phyloP scores from a whole-genome alignment of 2,888 invertebrate genomes.

The Papilio gigon region DNA sequence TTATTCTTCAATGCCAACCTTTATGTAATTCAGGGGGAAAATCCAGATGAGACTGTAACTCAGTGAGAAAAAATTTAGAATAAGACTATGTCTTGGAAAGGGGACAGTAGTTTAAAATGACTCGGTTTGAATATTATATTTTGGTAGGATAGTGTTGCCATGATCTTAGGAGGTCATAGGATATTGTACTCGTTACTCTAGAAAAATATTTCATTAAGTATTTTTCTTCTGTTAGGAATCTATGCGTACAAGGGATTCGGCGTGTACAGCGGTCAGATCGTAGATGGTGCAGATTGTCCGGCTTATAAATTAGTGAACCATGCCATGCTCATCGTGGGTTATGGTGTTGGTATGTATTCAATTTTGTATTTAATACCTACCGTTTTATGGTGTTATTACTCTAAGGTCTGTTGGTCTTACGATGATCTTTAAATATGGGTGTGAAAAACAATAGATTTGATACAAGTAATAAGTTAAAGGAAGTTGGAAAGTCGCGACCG shows the following conservation, averaged over 20 bases:
- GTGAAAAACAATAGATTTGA: neutral
- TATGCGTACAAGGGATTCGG: neutral
- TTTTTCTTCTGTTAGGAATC: neutral
- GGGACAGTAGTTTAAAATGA: no score
- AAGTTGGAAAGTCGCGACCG: neutral
- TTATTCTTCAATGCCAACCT: no score
- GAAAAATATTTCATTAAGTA: neutral
- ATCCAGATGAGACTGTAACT: no score
- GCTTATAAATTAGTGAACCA: neutral
- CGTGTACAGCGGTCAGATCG: slow-evolving; percentile 7
- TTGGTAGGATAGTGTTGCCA: no score
- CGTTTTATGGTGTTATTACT: neutral
- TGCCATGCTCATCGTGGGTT: slow-evolving; percentile 21
- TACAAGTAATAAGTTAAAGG: neutral
- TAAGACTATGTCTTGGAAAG: no score
- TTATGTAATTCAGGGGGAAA: no score
- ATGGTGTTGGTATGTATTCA: slow-evolving; percentile 20
- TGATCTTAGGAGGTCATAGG: no score
- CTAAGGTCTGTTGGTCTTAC: neutral
- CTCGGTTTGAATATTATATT: no score
- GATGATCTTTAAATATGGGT: no score
- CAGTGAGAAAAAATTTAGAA: no score
- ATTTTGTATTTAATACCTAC: neutral
- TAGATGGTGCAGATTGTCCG: neutral
- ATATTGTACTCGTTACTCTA: neutral